Conservation (phyloP, 2,888 invertebrate species). For the Drosophila birchii region DNA sequence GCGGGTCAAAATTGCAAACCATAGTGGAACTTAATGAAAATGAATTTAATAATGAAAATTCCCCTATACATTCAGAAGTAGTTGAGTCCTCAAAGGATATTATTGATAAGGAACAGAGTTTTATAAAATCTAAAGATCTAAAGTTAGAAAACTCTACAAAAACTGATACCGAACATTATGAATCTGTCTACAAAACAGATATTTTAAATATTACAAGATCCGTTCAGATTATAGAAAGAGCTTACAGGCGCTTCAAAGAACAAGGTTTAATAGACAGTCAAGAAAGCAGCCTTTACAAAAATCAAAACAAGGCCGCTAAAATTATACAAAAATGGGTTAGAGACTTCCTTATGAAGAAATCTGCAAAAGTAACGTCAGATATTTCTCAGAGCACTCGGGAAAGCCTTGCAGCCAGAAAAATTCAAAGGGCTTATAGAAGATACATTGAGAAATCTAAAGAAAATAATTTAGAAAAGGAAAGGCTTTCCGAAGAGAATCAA, state of each 20-base stretch:
- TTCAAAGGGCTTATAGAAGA: slow-evolving; percentile 36
- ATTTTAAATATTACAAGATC: slow-evolving; percentile 10
- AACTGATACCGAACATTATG: neutral
- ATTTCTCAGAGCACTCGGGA: neutral
- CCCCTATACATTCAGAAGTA: neutral
- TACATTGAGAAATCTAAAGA: neutral
- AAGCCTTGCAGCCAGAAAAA: slow-evolving; percentile 41
- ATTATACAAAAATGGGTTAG: slow-evolving; percentile 31
- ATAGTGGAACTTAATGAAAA: slow-evolving; percentile 65
- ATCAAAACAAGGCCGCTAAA: slow-evolving; percentile 13
- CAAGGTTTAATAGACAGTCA: neutral
- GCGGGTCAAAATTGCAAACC: slow-evolving; percentile 57
- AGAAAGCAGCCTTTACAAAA: neutral
- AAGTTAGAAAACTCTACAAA: slow-evolving; percentile 4
- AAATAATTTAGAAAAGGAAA: neutral
- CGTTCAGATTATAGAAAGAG: slow-evolving; percentile 36
- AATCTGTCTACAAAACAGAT: neutral
- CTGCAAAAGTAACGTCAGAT: neutral
- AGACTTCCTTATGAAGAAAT: neutral
- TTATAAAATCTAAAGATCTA: neutral
- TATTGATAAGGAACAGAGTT: no score
- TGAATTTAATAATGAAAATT: neutral
- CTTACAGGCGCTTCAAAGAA: slow-evolving; percentile 5
- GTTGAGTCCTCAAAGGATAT: neutral
- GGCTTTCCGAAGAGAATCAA: neutral